These are phyloP conservation scores for Acronicta leporina DNA, from an alignment of 2,888 invertebrate genomes.

Conservation along the genomic window DNA sequence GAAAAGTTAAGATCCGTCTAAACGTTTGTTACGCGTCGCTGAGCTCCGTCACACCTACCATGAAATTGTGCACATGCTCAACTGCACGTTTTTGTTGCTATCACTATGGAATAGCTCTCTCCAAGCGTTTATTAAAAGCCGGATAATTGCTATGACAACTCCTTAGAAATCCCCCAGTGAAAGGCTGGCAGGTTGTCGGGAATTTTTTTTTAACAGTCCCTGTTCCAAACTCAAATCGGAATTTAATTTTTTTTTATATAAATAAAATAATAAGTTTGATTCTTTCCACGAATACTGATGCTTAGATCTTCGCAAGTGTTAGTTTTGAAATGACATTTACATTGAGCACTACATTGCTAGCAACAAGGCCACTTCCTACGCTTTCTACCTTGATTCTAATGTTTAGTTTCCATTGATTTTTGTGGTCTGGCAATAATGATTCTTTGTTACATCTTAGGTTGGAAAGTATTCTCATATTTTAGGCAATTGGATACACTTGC, in stretches of 20 bases:
- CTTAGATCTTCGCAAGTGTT: too few relatives aligned
- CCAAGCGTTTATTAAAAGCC: slow-evolving; percentile 34
- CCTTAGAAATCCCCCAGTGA: slow-evolving; percentile 13
- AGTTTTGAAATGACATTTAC: too few relatives aligned
- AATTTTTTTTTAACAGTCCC: slow-evolving; percentile 18
- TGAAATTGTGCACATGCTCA: slow-evolving; percentile 47
- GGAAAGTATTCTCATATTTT: too few relatives aligned
- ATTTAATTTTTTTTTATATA: not conserved
- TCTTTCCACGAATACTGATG: too few relatives aligned
- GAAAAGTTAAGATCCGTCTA: slow-evolving; percentile 47
- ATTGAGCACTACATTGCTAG: too few relatives aligned
- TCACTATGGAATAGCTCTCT: slow-evolving; percentile 8
- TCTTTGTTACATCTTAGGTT: too few relatives aligned
- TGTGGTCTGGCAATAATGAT: too few relatives aligned
- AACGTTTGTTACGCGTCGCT: slow-evolving; percentile 44
- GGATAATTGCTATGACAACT: slow-evolving; percentile 13
- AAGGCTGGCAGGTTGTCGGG: not conserved
- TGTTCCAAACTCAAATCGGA: slow-evolving; percentile 11
- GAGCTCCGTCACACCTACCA: slow-evolving; percentile 42
- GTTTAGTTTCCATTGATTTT: too few relatives aligned
- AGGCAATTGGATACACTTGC: too few relatives aligned
- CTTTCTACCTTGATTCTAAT: too few relatives aligned
- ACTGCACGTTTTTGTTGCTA: slow-evolving; percentile 37
- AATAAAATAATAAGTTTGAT: too few relatives aligned
- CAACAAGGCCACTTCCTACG: too few relatives aligned